Percentiles rank a stretch among this genome's conserved stretches.
Conservation (phyloP, 2,888 invertebrate genomes). For the Lepidochitona cinerea region DNA sequence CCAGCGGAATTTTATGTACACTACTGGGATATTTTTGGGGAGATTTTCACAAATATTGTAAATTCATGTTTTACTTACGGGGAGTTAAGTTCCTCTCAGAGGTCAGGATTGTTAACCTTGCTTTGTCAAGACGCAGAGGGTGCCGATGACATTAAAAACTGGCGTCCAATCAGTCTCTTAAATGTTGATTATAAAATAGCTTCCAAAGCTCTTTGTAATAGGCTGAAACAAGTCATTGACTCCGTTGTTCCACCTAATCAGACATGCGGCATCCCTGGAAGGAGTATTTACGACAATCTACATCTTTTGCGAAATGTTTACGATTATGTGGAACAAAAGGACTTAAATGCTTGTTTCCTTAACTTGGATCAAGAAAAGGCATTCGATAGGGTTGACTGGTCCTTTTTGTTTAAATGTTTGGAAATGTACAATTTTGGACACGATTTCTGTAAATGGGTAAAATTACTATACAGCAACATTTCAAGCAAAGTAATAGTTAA, state of each 20-base stretch:
- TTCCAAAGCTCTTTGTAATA: background rate
- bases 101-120: background rate
- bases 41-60: background rate
- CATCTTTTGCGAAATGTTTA: too few species aligned
- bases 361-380: too few species aligned
- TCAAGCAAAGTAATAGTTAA: too few species aligned
- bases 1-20: background rate
- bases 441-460: too few species aligned
- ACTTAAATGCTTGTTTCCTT: too few species aligned
- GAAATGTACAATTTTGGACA: too few species aligned
- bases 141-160: background rate
- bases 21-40: background rate
- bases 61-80: background rate
- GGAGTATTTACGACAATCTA: too few species aligned
- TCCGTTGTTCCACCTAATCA: background rate
- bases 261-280: too few species aligned
- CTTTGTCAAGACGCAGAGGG: background rate
- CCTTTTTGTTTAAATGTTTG: too few species aligned
- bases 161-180: background rate
- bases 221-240: background rate
- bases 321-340: too few species aligned
- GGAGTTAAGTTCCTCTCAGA: background rate
- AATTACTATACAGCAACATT: too few species aligned
- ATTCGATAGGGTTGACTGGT: too few species aligned
- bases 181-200: conserved; percentile 1